Conservation (phyloP, 2,888 invertebrate genomes). For the Morinoia aosen region DNA sequence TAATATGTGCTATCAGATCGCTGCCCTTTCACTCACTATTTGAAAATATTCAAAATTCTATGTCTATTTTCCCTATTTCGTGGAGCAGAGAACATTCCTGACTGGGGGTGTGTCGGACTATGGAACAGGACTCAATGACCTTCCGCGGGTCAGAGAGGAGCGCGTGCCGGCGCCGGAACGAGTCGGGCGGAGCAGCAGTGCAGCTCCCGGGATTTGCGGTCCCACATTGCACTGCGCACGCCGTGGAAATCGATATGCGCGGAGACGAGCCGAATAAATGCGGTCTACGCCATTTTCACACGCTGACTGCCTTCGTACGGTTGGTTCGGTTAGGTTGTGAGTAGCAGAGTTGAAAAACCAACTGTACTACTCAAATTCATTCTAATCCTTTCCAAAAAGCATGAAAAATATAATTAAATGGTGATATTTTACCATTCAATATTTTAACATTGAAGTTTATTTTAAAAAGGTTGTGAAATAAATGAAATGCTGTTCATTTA, state of each 20-base stretch:
- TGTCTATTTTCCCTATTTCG: background rate
- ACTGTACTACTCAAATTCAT: background rate
- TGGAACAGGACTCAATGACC: background rate
- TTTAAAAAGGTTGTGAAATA: no score
- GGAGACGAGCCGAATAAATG: background rate
- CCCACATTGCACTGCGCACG: background rate
- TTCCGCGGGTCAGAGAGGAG: background rate
- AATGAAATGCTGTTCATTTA: no score
- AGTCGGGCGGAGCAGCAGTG: background rate
- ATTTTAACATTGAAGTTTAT: no score
- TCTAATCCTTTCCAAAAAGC: background rate
- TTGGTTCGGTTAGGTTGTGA: background rate
- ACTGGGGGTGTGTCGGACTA: background rate
- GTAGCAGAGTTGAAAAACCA: background rate
- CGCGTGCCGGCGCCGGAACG: background rate
- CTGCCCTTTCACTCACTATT: no score
- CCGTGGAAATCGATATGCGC: background rate
- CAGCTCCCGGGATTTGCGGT: background rate
- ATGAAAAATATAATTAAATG: background rate
- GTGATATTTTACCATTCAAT: no score
- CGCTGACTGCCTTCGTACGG: background rate
- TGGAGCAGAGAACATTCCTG: background rate
- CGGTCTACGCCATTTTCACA: background rate
- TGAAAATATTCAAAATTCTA: no score
- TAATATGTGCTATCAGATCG: no score